Conservation (phyloP, 2,888 invertebrate genomes). For the Athripsodes cinereus region DNA sequence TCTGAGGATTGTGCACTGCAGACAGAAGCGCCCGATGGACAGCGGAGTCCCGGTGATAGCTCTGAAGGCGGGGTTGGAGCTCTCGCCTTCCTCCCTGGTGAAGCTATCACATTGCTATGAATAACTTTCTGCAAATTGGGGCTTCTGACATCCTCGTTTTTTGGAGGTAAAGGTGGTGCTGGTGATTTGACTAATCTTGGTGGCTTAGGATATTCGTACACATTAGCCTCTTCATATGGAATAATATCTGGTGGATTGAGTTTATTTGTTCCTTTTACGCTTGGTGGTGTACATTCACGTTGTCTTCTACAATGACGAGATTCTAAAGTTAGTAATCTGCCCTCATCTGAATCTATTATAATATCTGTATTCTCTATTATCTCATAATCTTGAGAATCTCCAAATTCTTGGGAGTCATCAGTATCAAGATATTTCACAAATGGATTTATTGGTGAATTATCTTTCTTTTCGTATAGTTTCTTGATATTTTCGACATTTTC, state of each 20-base stretch:
- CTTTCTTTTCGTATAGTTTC: constrained; percentile 66
- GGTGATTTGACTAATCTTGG: constrained; percentile 45
- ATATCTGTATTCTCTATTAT: constrained; percentile 22
- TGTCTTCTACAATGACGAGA: constrained; percentile 69
- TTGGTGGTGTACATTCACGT: constrained; percentile 52
- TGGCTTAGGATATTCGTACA: constrained; percentile 57
- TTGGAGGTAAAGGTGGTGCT: constrained; percentile 48
- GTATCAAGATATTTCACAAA: constrained; percentile 32
- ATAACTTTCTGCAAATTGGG: constrained; percentile 44
- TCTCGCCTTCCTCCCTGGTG: constrained; percentile 31
- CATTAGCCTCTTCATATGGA: constrained; percentile 48
- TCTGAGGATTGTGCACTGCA: constrained; percentile 45
- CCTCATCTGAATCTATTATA: constrained; percentile 43
- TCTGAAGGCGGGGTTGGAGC: constrained; percentile 10
- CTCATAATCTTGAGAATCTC: constrained; percentile 26
- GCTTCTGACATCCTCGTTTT: constrained; percentile 65
- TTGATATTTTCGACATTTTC: constrained; percentile 48
- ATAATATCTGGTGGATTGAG: constrained; percentile 62
- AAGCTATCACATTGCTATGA: constrained; percentile 31
- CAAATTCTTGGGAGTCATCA: constrained; percentile 9
- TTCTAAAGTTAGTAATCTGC: constrained; percentile 63
- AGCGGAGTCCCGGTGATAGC: constrained; percentile 34
- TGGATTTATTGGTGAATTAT: constrained; percentile 43
- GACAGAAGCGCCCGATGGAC: constrained; percentile 49
- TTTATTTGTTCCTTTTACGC: constrained; percentile 43